phyloP scores from a whole-genome alignment of 2,888 invertebrate genomes.

The Stenoptilia bipunctidactyla region DNA sequence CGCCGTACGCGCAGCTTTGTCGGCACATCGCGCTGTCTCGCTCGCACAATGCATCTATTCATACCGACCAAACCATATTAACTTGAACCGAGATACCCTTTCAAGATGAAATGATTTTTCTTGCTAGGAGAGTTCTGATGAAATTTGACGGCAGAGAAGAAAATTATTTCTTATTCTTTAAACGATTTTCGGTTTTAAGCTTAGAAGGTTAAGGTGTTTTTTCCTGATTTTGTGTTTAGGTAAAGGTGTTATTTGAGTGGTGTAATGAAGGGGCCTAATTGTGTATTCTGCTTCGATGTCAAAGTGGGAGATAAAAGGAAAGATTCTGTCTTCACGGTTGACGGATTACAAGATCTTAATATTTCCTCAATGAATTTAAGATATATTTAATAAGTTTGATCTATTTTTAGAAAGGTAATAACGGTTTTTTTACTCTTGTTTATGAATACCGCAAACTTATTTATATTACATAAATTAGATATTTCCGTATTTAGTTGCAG shows the following conservation, averaged over 20 bases:
- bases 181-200: slow-evolving; percentile 12
- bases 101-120: slow-evolving; percentile 49
- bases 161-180: background rate
- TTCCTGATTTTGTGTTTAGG: slow-evolving; percentile 18
- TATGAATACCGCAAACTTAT: too few species aligned
- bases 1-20: slow-evolving; percentile 65
- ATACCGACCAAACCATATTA: slow-evolving; percentile 27
- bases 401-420: too few species aligned
- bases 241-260: slow-evolving; percentile 66
- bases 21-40: slow-evolving; percentile 40
- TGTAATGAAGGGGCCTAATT: slow-evolving; percentile 68
- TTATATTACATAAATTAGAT: too few species aligned
- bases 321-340: slow-evolving; percentile 15
- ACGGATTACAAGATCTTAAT: background rate
- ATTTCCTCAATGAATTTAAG: too few species aligned
- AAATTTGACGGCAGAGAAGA: slow-evolving; percentile 18
- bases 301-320: slow-evolving; percentile 44
- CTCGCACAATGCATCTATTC: slow-evolving; percentile 64
- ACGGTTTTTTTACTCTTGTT: too few species aligned
- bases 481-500: too few species aligned
- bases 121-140: slow-evolving; percentile 25
- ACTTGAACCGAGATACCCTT: slow-evolving; percentile 29
- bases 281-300: slow-evolving; percentile 57
- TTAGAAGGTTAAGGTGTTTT: slow-evolving; percentile 20
- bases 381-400: too few species aligned